These are phyloP conservation scores for Bufotes viridis DNA, from an alignment of 2,797 vertebrate species.

Conservation along the genomic window DNA sequence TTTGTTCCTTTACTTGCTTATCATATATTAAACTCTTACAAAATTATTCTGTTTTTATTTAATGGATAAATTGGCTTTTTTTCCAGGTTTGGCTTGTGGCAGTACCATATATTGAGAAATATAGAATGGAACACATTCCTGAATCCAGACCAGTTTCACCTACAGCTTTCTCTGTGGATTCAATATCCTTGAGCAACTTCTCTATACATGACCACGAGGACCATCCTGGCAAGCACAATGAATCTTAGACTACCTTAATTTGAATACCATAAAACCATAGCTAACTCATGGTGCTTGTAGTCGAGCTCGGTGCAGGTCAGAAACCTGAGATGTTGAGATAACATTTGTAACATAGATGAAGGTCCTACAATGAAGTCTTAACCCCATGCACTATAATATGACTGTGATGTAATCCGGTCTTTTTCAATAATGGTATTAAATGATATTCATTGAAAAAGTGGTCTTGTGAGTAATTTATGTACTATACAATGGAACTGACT, in stretches of 20 bases:
- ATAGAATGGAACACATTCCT: slow-evolving; percentile 88
- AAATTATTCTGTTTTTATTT: background rate
- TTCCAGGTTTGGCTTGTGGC: slow-evolving; percentile 93
- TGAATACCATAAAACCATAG: background rate
- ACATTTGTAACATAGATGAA: slow-evolving; percentile 24
- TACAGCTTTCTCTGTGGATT: slow-evolving; percentile 90
- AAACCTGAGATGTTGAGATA: background rate
- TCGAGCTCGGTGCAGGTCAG: background rate
- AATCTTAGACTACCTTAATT: background rate
- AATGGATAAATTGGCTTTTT: background rate
- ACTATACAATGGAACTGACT: background rate
- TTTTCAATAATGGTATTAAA: slow-evolving; percentile 11
- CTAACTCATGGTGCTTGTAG: background rate
- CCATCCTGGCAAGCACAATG: background rate
- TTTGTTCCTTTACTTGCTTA: background rate
- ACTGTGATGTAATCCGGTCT: background rate
- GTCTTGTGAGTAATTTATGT: background rate
- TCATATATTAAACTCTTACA: background rate
- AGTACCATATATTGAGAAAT: slow-evolving; percentile 94
- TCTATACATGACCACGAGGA: slow-evolving; percentile 47
- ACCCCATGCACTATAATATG: background rate
- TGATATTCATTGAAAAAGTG: background rate
- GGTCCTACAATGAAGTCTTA: background rate
- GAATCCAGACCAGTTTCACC: slow-evolving; percentile 91
- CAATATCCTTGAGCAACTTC: slow-evolving; percentile 56